Evolutionary conservation across 2,113 vertebrate species (phyloP).

Genomic region (Centropus bengalensis): DNA sequence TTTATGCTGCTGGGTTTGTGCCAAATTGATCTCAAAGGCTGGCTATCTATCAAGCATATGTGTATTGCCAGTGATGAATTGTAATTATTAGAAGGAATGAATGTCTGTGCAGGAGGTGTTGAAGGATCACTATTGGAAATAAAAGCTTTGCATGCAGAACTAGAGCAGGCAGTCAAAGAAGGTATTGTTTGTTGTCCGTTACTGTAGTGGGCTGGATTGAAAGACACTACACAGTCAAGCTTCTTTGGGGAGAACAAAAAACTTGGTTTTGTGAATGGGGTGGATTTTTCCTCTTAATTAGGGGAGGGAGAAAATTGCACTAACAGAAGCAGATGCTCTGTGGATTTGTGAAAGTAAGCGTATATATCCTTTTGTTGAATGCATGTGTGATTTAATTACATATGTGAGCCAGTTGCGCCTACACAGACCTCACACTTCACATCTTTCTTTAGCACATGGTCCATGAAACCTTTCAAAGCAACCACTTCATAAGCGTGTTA

Average conservation of each 20-base stretch:
- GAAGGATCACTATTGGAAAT: not conserved
- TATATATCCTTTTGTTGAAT: not conserved
- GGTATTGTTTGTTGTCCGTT: not conserved
- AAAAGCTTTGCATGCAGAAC: not conserved
- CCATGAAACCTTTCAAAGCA: not conserved
- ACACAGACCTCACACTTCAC: not conserved
- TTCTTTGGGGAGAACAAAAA: slow-evolving; percentile 7
- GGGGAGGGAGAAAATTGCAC: not conserved
- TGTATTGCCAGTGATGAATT: not conserved
- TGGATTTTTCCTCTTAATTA: not conserved
- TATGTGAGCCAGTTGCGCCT: not conserved
- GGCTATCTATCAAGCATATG: not conserved
- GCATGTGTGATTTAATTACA: not conserved
- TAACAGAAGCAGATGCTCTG: not conserved
- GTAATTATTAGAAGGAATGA: slow-evolving; percentile 7
- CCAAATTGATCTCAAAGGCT: slow-evolving; percentile 5
- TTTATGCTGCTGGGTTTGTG: not conserved
- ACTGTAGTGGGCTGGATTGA: not conserved
- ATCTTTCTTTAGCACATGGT: not conserved
- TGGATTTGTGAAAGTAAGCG: not conserved
- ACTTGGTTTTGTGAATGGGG: not conserved
- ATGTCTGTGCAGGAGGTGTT: not conserved
- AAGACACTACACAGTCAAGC: not conserved
- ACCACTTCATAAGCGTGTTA: not conserved
- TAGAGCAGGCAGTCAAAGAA: slow-evolving; percentile 16